These are phyloP conservation scores for Porites lobata DNA, from an alignment of 92 coral and sea anemone genomes.

Conservation along the genomic window DNA sequence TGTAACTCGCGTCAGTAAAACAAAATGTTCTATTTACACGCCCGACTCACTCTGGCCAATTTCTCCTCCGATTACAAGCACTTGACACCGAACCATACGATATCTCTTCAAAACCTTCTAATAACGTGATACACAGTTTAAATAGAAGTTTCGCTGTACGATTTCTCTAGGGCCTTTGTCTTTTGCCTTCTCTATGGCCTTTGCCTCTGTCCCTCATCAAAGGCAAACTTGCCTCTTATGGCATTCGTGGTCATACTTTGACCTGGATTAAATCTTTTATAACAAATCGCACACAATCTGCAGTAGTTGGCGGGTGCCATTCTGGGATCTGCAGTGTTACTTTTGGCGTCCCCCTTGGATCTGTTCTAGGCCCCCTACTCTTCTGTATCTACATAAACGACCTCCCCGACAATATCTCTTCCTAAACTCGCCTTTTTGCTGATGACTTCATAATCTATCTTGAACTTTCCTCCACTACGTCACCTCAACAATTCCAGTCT, in stretches of 20 bases:
- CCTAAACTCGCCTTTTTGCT: not conserved
- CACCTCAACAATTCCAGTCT: not conserved
- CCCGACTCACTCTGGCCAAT: too few relatives aligned
- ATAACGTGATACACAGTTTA: too few relatives aligned
- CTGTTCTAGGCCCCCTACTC: not conserved
- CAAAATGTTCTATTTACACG: too few relatives aligned
- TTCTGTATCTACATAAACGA: not conserved
- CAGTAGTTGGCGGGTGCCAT: not conserved
- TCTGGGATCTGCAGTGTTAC: conserved; percentile 8
- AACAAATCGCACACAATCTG: not conserved
- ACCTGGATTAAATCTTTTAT: not conserved
- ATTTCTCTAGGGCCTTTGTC: too few relatives aligned
- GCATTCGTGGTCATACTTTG: not conserved
- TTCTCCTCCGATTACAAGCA: too few relatives aligned
- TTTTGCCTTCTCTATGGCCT: too few relatives aligned
- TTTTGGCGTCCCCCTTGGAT: not conserved
- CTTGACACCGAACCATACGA: too few relatives aligned
- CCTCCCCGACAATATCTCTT: not conserved
- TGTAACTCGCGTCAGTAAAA: too few relatives aligned
- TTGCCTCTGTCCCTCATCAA: not conserved
- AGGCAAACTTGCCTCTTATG: not conserved
- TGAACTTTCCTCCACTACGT: not conserved
- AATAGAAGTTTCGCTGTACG: too few relatives aligned
- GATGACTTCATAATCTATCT: conserved; percentile 1
- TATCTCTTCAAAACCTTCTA: too few relatives aligned